These are phyloP conservation scores for Hermaeophaga mercurialis DNA, from an alignment of 2,888 invertebrate species.

Conservation along the genomic window DNA sequence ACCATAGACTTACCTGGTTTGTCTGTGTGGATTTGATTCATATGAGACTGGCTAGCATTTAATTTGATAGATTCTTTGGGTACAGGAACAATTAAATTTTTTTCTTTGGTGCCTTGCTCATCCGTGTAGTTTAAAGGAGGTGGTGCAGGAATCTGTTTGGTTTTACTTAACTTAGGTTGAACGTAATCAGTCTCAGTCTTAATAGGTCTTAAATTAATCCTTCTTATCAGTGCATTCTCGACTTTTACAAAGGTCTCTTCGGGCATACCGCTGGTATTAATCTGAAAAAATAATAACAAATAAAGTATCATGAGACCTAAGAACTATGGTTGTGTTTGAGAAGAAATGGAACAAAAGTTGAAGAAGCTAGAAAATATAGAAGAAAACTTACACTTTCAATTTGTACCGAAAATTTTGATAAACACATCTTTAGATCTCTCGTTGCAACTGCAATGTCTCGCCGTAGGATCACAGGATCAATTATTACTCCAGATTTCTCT, in stretches of 20 bases:
- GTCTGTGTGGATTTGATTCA: background rate
- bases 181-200: conserved; percentile 32
- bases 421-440: conserved; percentile 43
- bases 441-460: conserved; percentile 39
- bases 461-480: conserved; percentile 35
- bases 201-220: conserved; percentile 31
- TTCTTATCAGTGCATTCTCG: conserved; percentile 22
- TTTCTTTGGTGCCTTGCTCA: conserved; percentile 1
- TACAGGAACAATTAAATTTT: conserved; percentile 2
- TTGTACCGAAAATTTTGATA: conserved; percentile 32
- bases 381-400: conserved; percentile 34
- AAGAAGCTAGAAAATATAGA: too few species aligned
- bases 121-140: conserved; percentile 3
- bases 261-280: conserved; percentile 30
- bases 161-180: conserved; percentile 17
- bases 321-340: background rate
- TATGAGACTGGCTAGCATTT: too few species aligned
- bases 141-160: background rate
- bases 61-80: too few species aligned
- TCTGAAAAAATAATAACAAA: conserved; percentile 16
- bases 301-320: background rate
- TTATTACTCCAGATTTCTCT: conserved; percentile 23
- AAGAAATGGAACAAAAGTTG: background rate
- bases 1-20: background rate
- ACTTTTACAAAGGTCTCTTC: conserved; percentile 32